Base-by-base conservation (phyloP, 2,797 vertebrate species). In the Enteromius argenteus region DNA sequence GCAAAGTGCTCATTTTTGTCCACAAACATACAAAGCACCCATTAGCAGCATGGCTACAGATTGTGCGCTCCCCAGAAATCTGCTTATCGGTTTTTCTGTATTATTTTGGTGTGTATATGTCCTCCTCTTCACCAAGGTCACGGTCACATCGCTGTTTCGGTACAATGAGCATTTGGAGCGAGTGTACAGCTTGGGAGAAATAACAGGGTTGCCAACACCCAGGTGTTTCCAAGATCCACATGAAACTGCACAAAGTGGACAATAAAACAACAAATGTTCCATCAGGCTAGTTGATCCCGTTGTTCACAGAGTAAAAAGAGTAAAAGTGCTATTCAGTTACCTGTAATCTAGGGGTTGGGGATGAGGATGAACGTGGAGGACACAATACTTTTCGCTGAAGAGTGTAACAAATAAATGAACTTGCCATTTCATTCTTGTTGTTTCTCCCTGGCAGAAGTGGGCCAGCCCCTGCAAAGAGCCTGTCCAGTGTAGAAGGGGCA, bases 401-500 rank as follows among this genome's bases (percentile, higher is more conserved):
- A 88, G 67, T 21, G 14, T 88, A 87, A 87, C 84, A 91, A 93
- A 93, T 94, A 94, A 95, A 94, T 92, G 90, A 93, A 90, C 90
- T 91, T 62, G 90, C 88, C 89, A 90, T 90, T 91, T 91, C 86
- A 77, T 87, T 89, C 87, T 90, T 46, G 27, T 80, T 84, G 68
- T 60, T 60, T 78, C 89, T 87, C 86, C 88, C 89, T 89, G 85
- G 89, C 67, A 83, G 86, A 81, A 85, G 72, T 53, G 69, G 85
- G 86, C 60, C 83, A 80, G 83, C 86, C 88, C 83, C 84, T 84
- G 87, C 67, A 87, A 88, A 85, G 89, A 88, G 86, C 92, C 90
- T 90, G 91, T 90, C 91, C 92, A 76, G 89, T 62, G 85, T 91
- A 93, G 94, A 94, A 94, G 93, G 88, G 91, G 90, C 90, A 92